Evolutionary conservation across 2,113 vertebrate species (phyloP), one percentile per base, ranked within the genome.

Genomic region (Archocentrus centrarchus): DNA sequence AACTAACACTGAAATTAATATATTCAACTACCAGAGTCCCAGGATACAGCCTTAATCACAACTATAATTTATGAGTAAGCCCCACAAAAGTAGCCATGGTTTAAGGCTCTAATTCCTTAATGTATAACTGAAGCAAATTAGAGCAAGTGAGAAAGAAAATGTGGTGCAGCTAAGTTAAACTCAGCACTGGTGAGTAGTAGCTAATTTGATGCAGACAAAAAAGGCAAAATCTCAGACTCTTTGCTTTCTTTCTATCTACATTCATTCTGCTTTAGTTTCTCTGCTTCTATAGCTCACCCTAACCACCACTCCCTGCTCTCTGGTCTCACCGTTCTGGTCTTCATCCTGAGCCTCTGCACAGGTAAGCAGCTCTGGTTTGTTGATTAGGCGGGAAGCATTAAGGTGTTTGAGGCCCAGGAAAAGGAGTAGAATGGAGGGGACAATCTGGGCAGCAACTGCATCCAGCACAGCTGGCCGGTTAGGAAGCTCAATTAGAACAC

Each of bases 351-450:
- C 95, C 73, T 95, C 95, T 4, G 90, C 90, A 35, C 96, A 95
- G 57, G 96, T 88, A 61, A 93, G 92, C 81, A 96, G 94, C 75
- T 97, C 96, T 0, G 96, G 96, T 87, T 97, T 97, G 79, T 96
- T 94, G 86, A 97, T 93, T 3, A 98, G 96, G 39, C 96, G 96
- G 11, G 96, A 97, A 41, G 97, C 94, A 35, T 98, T 97, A 27
- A 98, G 95, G 93, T 99, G 98, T 92, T 98, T 99, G 63, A 99
- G 96, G 59, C 98, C 97, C 92, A 99, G 92, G 92, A 99, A 99
- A 5, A 99, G 97, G 59, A 99, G 97, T 11, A 99, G 97, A 66
- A 99, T 93, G 3, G 98, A 99, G 79, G 98, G 98, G 22, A 99
- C 94, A 22, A 99, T 97, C 95, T 99, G 97, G 7, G 92, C 95